Conservation (phyloP, 2,797 vertebrate genomes). For the Xenops minutus region DNA sequence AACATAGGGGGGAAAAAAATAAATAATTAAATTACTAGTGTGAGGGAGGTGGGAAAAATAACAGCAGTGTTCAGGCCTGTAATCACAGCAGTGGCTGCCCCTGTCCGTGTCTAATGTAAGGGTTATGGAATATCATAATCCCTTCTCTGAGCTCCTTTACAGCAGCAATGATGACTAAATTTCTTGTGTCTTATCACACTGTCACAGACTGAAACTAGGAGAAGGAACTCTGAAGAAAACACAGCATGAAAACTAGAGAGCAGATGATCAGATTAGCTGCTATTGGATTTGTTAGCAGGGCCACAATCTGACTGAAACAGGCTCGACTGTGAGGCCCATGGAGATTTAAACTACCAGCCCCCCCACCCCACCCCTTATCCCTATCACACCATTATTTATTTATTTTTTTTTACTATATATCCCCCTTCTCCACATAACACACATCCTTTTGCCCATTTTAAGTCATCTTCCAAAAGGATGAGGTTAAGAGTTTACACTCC, state of each 20-base stretch:
- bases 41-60: conserved; percentile 66
- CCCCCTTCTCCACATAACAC: conserved; percentile 66
- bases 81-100: conserved; percentile 79
- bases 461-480: conserved; percentile 75
- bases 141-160: conserved; percentile 89
- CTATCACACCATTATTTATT: conserved; percentile 14
- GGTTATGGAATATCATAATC: conserved; percentile 97
- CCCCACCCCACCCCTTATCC: background rate
- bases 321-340: conserved; percentile 83
- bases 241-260: conserved; percentile 93
- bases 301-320: conserved; percentile 91
- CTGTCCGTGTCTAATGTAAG: conserved; percentile 94
- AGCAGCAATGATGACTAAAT: conserved; percentile 95
- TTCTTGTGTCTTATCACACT: conserved; percentile 99
- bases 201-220: conserved; percentile 94
- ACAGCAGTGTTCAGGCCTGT: conserved; percentile 78
- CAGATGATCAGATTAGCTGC: conserved; percentile 94
- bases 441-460: conserved; percentile 73
- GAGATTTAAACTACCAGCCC: conserved; percentile 82
- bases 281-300: conserved; percentile 91
- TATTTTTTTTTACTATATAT: conserved; percentile 45
- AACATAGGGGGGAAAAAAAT: conserved; percentile 53
- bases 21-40: background rate
- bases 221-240: conserved; percentile 88
- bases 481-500: conserved; percentile 82